Percentiles rank a stretch among this genome's conserved stretches.
Conservation (phyloP, 2,113 vertebrate genomes). For the Ivindomyrus marchei region DNA sequence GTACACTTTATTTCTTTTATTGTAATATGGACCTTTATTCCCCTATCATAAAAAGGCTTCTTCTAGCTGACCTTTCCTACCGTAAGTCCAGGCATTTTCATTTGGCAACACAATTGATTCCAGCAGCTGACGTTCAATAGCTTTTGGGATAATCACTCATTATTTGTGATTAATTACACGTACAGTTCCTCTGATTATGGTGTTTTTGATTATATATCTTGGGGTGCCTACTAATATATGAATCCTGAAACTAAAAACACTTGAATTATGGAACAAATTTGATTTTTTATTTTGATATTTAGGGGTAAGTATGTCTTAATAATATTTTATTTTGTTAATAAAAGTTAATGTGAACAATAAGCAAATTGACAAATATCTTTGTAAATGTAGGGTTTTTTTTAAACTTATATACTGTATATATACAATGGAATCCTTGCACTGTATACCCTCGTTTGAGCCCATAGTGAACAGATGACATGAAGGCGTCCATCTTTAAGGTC, state of each 20-base stretch:
- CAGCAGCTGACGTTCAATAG: not conserved
- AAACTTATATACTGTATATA: not conserved
- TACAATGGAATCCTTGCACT: not conserved
- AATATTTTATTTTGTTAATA: not conserved
- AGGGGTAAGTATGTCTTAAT: not conserved
- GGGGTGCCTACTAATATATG: not conserved
- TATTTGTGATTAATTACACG: not conserved
- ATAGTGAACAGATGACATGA: not conserved
- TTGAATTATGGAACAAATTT: not conserved
- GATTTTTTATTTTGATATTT: not conserved
- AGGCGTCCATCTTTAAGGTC: not conserved
- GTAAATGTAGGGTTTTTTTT: not conserved
- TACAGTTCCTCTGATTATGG: not conserved
- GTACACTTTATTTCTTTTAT: not conserved
- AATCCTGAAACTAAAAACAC: not conserved
- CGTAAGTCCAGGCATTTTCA: not conserved
- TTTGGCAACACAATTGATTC: not conserved
- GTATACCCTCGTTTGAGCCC: not conserved
- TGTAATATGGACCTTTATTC: not conserved
- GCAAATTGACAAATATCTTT: not conserved
- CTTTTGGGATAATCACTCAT: not conserved
- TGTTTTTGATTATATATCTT: not conserved
- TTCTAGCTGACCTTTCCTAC: not conserved
- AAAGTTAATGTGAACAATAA: not conserved
- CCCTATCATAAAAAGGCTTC: not conserved